phyloP scores from a whole-genome alignment of 2,113 vertebrate species.

The Dasypus novemcinctus region DNA sequence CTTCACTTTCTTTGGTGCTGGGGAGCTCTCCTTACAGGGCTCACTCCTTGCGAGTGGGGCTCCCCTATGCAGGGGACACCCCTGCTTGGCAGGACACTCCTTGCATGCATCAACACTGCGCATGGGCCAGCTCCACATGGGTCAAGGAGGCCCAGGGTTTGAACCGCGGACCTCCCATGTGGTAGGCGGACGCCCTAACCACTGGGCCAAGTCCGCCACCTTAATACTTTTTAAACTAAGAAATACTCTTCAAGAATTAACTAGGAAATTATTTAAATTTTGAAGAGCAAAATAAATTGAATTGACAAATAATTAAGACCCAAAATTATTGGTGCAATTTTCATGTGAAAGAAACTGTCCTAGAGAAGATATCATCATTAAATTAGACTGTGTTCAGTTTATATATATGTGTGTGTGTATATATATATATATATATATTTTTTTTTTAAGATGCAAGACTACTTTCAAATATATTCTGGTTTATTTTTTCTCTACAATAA shows the following conservation, averaged over 20 bases:
- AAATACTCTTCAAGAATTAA: neutral
- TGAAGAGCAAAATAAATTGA: neutral
- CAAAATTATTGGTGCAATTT: neutral
- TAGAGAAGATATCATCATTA: neutral
- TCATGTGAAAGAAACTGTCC: slow-evolving; percentile 11
- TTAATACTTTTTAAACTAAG: neutral
- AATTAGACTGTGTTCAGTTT: neutral
- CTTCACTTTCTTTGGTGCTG: too few relatives aligned
- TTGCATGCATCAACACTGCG: too few relatives aligned
- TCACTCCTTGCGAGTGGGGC: too few relatives aligned
- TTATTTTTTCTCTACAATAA: neutral
- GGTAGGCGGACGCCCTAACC: too few relatives aligned
- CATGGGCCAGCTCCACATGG: too few relatives aligned
- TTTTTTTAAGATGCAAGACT: neutral
- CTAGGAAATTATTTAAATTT: neutral
- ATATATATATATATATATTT: neutral
- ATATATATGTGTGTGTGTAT: too few relatives aligned
- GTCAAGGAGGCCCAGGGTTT: too few relatives aligned
- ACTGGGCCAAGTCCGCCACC: too few relatives aligned
- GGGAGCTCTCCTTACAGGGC: too few relatives aligned
- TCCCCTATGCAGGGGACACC: too few relatives aligned
- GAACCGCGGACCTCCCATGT: too few relatives aligned
- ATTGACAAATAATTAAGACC: neutral
- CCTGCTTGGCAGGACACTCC: too few relatives aligned
- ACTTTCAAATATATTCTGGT: neutral